Base-by-base conservation (phyloP, 1,140 invertebrate species). In the Odontomachus brunneus region DNA sequence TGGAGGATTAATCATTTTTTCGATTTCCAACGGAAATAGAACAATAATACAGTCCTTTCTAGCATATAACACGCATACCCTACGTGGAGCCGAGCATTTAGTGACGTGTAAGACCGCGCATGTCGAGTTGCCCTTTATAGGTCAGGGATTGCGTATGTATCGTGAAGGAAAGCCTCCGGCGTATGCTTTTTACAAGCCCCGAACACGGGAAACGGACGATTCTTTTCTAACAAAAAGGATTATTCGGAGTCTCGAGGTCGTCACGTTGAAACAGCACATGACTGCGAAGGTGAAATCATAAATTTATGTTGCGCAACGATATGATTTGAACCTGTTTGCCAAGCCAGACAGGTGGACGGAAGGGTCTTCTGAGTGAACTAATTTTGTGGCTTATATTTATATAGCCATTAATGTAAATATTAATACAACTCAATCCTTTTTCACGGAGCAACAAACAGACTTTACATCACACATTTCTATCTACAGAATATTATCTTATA, bases 241-340 rank as follows among this genome's bases (percentile, higher is more conserved):
- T 29, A 87, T 88, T 91, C 66, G 89, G 91, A 87, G 90, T 92
- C 91, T 92, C 67, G 85, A 86, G 90, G 91, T 92, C 91, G 89
- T 75, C 84, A 87, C 88, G 87, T 90, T 67, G 62, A 33, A 29
- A 29, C 80, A 88, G 65, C 62, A 33, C 53, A 53, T 71, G 60
- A 49, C 66, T 67, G 48, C 80, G 83, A 85, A 89, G 82, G 82
- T 66, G 82, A 83, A 83, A 83, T 78, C 82, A 59, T n/a, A 38
- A 83, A 83, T 83, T 83, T 63, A n/a, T 63, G n/a, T 83, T 83
- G 72, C 60, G 62, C 62, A 83, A 83, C 38, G 38, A 69, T 5
- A 26, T 15, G 22, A 78, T 53, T 14, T 26, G 33, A 78, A 15
- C 38, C 15, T n/a, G 17, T 24, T 33, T 57, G 38, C 14, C 24